phyloP scores from a whole-genome alignment of 2,797 vertebrate genomes.

The Phalloptychus januarius region DNA sequence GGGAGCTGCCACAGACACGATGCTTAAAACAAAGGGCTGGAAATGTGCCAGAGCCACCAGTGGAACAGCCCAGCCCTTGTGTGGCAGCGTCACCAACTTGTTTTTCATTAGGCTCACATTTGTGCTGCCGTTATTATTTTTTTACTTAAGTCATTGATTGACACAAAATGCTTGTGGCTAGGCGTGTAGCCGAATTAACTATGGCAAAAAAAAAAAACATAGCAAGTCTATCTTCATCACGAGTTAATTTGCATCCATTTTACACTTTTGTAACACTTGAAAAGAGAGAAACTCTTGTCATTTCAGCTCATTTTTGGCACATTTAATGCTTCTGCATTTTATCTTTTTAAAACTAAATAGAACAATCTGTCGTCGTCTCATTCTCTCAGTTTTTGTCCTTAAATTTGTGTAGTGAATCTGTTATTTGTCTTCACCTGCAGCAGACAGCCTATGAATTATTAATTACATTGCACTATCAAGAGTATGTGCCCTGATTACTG shows the following conservation, averaged over 20 bases:
- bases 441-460: slow-evolving; percentile 73
- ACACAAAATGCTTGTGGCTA: slow-evolving; percentile 36
- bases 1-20: slow-evolving; percentile 61
- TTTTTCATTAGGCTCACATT: slow-evolving; percentile 60
- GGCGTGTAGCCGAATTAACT: slow-evolving; percentile 27
- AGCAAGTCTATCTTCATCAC: slow-evolving; percentile 8
- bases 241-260: slow-evolving; percentile 13
- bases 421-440: slow-evolving; percentile 64
- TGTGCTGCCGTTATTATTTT: slow-evolving; percentile 20
- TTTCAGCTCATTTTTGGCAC: background rate
- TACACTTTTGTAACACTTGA: background rate
- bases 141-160: slow-evolving; percentile 42
- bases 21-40: slow-evolving; percentile 57
- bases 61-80: slow-evolving; percentile 23
- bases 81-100: slow-evolving; percentile 38
- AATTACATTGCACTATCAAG: slow-evolving; percentile 66
- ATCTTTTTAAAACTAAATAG: background rate
- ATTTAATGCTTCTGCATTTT: background rate
- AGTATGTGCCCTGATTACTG: slow-evolving; percentile 63
- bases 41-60: slow-evolving; percentile 24
- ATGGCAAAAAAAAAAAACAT: background rate
- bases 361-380: background rate
- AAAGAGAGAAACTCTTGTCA: background rate
- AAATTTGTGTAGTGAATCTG: slow-evolving; percentile 25
- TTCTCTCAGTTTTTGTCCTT: slow-evolving; percentile 30